phyloP scores from a whole-genome alignment of 2,797 vertebrate species.

The Lepidocolaptes lacrymiger region DNA sequence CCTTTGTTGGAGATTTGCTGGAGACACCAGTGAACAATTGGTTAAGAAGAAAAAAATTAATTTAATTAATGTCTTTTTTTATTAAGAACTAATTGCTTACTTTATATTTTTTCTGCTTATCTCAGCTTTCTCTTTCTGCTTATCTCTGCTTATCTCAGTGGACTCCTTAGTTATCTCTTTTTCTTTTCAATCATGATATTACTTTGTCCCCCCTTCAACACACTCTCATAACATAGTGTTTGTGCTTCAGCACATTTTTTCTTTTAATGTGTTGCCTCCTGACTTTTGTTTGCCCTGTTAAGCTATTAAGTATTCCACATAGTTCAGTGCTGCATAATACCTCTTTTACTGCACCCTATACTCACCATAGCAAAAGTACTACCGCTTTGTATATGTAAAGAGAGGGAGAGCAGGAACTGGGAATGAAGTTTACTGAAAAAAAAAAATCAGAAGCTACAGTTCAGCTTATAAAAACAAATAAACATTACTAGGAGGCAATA shows the following conservation, averaged over 20 bases:
- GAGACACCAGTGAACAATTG: not conserved
- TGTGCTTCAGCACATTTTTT: not conserved
- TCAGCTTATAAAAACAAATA: not conserved
- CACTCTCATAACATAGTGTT: not conserved
- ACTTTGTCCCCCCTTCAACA: not conserved
- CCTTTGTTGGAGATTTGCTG: not conserved
- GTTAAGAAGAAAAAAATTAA: not conserved
- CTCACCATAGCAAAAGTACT: not conserved
- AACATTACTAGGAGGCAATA: not conserved
- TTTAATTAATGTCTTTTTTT: not conserved
- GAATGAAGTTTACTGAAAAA: not conserved
- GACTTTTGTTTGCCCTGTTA: not conserved
- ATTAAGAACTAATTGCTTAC: rapidly evolving
- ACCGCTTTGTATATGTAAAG: not conserved
- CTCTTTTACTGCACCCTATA: not conserved
- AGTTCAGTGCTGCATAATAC: not conserved
- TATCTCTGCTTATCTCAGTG: not conserved
- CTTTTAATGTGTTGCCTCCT: not conserved
- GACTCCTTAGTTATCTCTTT: not conserved
- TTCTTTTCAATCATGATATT: not conserved
- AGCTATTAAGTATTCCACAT: not conserved
- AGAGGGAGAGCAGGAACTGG: not conserved
- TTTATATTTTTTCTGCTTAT: not conserved
- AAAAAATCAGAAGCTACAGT: not conserved
- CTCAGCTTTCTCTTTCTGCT: not conserved